Evolutionary conservation across 2,797 vertebrate genomes (phyloP), one percentile per base, ranked within the genome.

Genomic region (Sebastolobus alascanus): DNA sequence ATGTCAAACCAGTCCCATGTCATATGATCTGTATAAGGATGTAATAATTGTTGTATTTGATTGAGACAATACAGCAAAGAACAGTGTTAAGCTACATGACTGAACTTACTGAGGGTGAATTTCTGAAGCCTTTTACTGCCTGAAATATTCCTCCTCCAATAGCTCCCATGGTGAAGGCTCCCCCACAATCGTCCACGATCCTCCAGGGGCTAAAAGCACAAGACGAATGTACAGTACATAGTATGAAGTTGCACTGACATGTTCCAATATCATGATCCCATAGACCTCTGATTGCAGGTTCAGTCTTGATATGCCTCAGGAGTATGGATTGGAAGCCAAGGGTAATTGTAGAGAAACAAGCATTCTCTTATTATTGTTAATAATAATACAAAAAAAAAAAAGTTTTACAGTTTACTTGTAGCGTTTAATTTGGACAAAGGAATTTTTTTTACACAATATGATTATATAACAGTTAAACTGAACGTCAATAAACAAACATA

Each of bases 71-170:
- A 72, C 20, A 63, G n/a, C 8, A 12, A 61, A 18, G 8, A 40
- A 40, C 12, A 58, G 2, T 29, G 3, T 68, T 50, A 4, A 59
- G 4, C 0, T 31, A 38, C 5, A 67, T 25, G 4, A 60, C 4
- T 33, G 29, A 83, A 97, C 97, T 97, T 87, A 99, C 98, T 80
- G 96, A 95, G 8, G 98, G 98, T 77, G 98, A 95, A 79, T 99
- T 99, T 89, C 98, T 96, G 88, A 99, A 99, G 37, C 98, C 98
- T 93, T 99, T 99, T 68, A 99, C 95, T 8, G 98, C 97, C 86
- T 99, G 98, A 92, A 99, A 99, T 85, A 99, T 97, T 43, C 98
- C 97, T 66, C 98, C 98, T 77, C 98, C 98, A 37, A 99, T 98
- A 68, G 97, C 97, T 13, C 98, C 98, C 98, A 99, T 99, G 0